Base-by-base conservation (phyloP, 1,140 invertebrate species). In the Sweltsa coloradensis region DNA sequence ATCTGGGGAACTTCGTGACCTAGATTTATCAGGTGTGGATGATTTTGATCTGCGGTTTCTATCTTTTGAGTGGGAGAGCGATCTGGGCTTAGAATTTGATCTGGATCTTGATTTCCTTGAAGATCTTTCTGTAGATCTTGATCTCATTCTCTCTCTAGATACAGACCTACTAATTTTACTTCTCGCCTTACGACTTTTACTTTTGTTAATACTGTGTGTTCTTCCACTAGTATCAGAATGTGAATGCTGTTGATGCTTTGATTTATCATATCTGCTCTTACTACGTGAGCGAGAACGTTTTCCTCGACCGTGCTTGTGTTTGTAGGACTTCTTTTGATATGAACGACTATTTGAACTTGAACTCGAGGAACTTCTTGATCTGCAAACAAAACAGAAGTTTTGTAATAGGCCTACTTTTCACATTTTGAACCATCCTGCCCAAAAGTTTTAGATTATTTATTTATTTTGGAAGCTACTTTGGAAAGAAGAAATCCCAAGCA, bases 81-180 rank as follows among this genome's bases (percentile, higher is more conserved):
- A 69, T 53, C 61, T 63, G 43, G 27, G 53, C 14, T 58, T 56
- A 11, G 66, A 67, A 9, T 46, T 45, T 3, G 67, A 68, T 51
- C 57, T 62, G 4, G 62, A 63, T 42, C 51, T 59, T 18, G 49
- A 52, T 53, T 57, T 57, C 5, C 59, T 57, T 41, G 56, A 60
- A 2, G 61, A 63, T 50, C 63, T 57, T 39, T 64, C 65, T 49
- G 59, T 58, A 0, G 63, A 66, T 46, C 61, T 57, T 2, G 66
- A 66, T 4, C 57, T 50, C 40, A 62, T 57, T 53, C 57, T 60
- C 24, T 57, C 53, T 42, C 58, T 64, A 18, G 56, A 54, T 58
- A 62, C 5, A 13, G 36, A 14, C 1, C 24, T 11, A 22, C 37
- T 23, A 43, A 13, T 21, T 67, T 0, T 55, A 60, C 51, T 67